Base-by-base conservation (phyloP, 2,113 vertebrate genomes). In the Phasianus colchicus region DNA sequence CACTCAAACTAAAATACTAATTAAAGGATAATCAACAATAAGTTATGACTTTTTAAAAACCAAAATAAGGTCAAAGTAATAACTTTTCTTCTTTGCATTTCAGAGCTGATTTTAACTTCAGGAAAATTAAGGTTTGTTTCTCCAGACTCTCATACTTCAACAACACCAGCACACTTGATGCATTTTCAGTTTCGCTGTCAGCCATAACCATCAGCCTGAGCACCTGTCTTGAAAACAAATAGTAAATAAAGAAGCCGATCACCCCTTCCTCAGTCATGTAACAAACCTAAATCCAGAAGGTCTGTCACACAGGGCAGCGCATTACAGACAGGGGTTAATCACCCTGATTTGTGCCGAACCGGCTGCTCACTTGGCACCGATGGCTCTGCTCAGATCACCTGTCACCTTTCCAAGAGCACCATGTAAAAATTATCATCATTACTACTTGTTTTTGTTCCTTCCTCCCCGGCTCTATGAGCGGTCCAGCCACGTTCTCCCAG, bases 161-260 rank as follows among this genome's bases (percentile, higher is more conserved):
- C 18, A 4, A 47, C 36, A 73, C 4, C 27, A 72, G 76, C 29
- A 72, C 16, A 58, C 58, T 45, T 73, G 78, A 81, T 48, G 79
- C 34, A 60, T 86, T 57, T 96, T 86, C 69, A 86, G 66, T 61
- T 83, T 47, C 65, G 87, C 27, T 20, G 30, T 13, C 66, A 82
- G 54, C n/a, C 17, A 32, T 22, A 70, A 22, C 57, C 34, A 24
- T 43, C 60, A n/a, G 16, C 70, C 80, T 69, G 73, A 78, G 42
- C 4, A 12, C 10, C 54, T 61, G 50, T 40, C 52, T 82, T 86
- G 36, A 84, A 63, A 88, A 64, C 9, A 67, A 29, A 48, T 9
- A 16, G 17, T 29, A 70, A 71, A 43, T 63, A 67, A 61, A 32
- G 79, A 73, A 92, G 24, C 3, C 1, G 6, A 60, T 40, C 34